Conservation (phyloP, 2,797 vertebrate genomes). For the Huso huso region DNA sequence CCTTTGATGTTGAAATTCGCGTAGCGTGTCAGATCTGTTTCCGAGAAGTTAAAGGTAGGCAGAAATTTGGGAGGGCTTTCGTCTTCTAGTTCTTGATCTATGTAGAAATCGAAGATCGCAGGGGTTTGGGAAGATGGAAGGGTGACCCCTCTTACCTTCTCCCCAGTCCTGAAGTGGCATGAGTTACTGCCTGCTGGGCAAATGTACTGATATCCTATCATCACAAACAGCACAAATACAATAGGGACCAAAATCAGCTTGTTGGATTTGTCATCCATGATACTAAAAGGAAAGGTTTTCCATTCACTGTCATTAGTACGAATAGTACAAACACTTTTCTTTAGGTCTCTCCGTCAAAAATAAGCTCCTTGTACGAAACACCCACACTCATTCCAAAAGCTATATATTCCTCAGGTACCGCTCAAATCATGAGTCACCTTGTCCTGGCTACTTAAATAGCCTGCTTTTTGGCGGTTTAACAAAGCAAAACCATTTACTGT, state of each 20-base stretch:
- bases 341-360: no score
- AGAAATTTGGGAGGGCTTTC: constrained; percentile 52
- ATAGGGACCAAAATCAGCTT: constrained; percentile 86
- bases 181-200: constrained; percentile 78
- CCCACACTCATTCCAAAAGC: no score
- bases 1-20: constrained; percentile 88
- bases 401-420: no score
- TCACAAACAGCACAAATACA: constrained; percentile 82
- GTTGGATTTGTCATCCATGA: constrained; percentile 89
- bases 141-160: constrained; percentile 53
- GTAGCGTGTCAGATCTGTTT: constrained; percentile 76
- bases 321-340: constrained; percentile 46
- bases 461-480: no score
- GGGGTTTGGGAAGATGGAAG: constrained; percentile 46
- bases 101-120: constrained; percentile 57
- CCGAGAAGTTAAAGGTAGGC: constrained; percentile 77
- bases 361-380: no score
- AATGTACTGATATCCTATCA: constrained; percentile 90
- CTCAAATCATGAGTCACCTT: no score
- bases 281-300: constrained; percentile 45
- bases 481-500: no score
- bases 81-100: constrained; percentile 63
- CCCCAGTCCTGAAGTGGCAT: constrained; percentile 68
- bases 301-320: constrained; percentile 52
- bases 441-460: no score